phyloP scores from a whole-genome alignment of 2,797 vertebrate species.

The Sebastes itinus region DNA sequence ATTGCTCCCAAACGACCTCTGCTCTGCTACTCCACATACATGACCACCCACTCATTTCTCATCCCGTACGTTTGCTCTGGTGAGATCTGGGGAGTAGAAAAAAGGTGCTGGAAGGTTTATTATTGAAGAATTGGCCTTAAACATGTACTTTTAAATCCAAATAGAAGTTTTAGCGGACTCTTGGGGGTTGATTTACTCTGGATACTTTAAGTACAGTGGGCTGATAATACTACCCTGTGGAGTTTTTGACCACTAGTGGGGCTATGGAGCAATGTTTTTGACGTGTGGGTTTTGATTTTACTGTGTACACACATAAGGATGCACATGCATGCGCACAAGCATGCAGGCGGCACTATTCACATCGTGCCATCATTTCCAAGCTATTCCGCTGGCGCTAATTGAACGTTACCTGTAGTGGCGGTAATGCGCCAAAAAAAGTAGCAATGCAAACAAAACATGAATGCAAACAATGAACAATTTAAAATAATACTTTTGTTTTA shows the following conservation, averaged over 20 bases:
- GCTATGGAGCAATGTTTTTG: background rate
- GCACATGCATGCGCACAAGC: background rate
- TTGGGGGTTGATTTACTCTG: background rate
- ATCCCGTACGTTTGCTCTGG: constrained; percentile 1
- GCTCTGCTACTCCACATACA: constrained; percentile 24
- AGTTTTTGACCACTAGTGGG: background rate
- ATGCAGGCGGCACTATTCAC: background rate
- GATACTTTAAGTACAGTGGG: background rate
- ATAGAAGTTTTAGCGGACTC: background rate
- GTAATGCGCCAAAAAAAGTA: background rate
- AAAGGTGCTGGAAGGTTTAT: background rate
- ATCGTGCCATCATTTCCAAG: background rate
- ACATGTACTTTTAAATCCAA: background rate
- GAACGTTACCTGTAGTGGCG: too few relatives aligned
- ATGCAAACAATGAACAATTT: background rate
- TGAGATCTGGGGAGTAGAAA: background rate
- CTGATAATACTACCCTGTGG: background rate
- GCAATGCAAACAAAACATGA: background rate
- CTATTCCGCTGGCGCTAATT: background rate
- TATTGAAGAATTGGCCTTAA: constrained; percentile 9
- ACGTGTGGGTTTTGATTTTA: background rate
- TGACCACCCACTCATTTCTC: constrained; percentile 30
- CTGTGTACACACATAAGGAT: too few relatives aligned
- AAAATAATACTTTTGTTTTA: background rate
- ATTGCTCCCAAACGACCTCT: constrained; percentile 39